Evolutionary conservation across 2,113 vertebrate genomes (phyloP).

Genomic region (Hemibagrus wyckioides): DNA sequence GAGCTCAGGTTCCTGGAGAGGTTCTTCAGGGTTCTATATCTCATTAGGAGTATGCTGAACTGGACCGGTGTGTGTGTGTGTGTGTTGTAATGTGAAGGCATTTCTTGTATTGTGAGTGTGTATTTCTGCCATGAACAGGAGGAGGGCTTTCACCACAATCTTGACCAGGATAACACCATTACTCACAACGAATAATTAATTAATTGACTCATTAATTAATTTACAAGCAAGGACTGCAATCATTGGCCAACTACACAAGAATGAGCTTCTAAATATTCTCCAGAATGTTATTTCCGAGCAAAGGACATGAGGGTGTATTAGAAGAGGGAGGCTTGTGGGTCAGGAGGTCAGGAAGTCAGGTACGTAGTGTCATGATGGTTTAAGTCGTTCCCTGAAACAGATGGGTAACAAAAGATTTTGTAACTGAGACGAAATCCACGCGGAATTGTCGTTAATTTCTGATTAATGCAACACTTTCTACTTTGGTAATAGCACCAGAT

Average conservation of each 20-base stretch:
- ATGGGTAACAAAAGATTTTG: background rate
- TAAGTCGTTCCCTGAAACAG: background rate
- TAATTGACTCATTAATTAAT: background rate
- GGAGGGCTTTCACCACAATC: background rate
- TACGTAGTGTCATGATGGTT: background rate
- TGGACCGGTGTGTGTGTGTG: background rate
- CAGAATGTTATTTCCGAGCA: background rate
- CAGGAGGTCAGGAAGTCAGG: too few relatives aligned
- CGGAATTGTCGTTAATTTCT: background rate
- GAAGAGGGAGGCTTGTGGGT: background rate
- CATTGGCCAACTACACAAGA: background rate
- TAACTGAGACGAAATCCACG: background rate
- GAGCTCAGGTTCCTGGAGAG: too few relatives aligned
- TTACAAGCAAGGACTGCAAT: background rate
- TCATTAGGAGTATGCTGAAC: background rate
- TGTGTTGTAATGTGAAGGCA: background rate
- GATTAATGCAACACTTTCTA: constrained; percentile 24
- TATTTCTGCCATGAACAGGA: background rate
- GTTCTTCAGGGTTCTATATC: background rate
- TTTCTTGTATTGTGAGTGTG: background rate
- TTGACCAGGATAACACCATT: background rate
- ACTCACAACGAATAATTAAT: background rate
- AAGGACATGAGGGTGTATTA: background rate
- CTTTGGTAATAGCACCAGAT: constrained; percentile 29
- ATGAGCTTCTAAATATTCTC: background rate